A percentile compares a stretch with the other conserved stretches of the same genome.
Conservation (phyloP, 2,797 vertebrate genomes). For the Acrossocheilus fasciatus region DNA sequence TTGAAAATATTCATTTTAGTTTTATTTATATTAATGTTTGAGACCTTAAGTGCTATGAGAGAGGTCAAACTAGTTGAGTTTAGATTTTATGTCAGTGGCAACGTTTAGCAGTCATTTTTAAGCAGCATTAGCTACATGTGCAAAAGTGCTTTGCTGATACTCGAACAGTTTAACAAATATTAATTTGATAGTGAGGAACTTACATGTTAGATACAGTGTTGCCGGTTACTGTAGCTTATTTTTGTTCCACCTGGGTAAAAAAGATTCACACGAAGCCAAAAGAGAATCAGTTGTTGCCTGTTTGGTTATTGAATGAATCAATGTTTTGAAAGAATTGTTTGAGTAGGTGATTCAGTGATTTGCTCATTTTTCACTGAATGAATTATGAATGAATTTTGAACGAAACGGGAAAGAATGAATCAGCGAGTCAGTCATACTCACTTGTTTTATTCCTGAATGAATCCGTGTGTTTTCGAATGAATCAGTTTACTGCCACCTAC, state of each 20-base stretch:
- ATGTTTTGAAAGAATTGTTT: background rate
- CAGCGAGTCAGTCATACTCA: background rate
- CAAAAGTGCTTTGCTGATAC: background rate
- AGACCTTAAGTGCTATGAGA: background rate
- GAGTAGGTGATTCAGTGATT: background rate
- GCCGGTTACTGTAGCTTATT: background rate
- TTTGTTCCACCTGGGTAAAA: background rate
- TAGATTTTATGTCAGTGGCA: background rate
- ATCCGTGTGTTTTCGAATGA: background rate
- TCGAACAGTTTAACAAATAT: background rate
- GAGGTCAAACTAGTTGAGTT: background rate
- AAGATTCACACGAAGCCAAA: background rate
- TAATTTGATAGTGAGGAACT: background rate
- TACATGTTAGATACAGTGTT: background rate
- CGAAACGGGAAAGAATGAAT: background rate
- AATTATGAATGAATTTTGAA: background rate
- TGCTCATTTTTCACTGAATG: background rate
- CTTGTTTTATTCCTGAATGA: background rate
- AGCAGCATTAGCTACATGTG: background rate
- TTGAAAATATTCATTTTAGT: background rate
- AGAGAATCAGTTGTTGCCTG: background rate
- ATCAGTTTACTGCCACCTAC: background rate
- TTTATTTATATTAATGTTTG: background rate
- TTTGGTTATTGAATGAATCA: background rate
- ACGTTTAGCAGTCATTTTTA: background rate